Evolutionary conservation across 1,140 invertebrate species (phyloP).

Genomic region (Tenebrio molitor): DNA sequence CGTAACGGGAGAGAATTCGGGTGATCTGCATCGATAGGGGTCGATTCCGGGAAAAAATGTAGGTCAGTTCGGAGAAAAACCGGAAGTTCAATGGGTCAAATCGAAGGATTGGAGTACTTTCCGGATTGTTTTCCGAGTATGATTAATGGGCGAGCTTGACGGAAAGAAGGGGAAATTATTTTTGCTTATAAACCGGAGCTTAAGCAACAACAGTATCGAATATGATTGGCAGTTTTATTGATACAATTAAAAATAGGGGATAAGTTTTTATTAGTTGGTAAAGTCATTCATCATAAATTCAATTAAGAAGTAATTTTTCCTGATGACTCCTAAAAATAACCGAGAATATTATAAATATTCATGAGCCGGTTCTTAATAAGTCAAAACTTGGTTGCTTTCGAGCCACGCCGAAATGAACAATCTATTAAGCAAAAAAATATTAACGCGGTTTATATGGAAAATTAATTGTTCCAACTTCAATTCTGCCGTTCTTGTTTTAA

Average conservation of each 20-base stretch:
- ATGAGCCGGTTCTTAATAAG: constrained; percentile 42
- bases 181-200: constrained; percentile 21
- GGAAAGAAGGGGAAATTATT: constrained; percentile 32
- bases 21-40: no score
- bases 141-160: constrained; percentile 23
- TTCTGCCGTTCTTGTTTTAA: constrained; percentile 28
- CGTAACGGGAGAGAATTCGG: no score
- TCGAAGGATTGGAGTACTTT: constrained; percentile 5
- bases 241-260: constrained; percentile 33
- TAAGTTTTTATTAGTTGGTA: constrained; percentile 44
- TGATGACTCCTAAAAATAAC: constrained; percentile 42
- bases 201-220: constrained; percentile 11
- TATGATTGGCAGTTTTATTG: constrained; percentile 32
- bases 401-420: constrained; percentile 22
- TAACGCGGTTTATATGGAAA: constrained; percentile 45
- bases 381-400: constrained; percentile 34
- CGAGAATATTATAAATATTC: constrained; percentile 42
- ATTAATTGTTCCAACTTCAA: constrained; percentile 44
- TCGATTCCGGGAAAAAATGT: no score
- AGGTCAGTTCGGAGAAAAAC: constrained; percentile 21
- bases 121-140: constrained; percentile 30
- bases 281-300: constrained; percentile 45
- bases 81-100: constrained; percentile 18
- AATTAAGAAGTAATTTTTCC: constrained; percentile 46
- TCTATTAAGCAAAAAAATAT: constrained; percentile 44